Percentiles rank a stretch among this genome's conserved stretches.
Evolutionary conservation across 2,797 vertebrate species (phyloP).

Genomic region (Spinus olivaceus): DNA sequence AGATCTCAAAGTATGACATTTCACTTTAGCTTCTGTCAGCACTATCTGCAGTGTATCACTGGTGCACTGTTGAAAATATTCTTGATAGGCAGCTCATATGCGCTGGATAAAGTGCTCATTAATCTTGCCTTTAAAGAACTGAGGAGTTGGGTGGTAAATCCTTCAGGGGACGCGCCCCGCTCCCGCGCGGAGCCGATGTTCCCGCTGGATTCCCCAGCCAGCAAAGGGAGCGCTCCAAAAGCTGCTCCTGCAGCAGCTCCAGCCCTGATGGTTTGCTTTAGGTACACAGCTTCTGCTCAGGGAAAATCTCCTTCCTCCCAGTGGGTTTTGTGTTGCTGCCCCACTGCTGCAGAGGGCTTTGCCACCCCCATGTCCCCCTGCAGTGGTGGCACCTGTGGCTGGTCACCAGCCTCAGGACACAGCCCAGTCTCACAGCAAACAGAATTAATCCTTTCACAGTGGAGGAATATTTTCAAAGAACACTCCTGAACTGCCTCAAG

Average conservation of each 20-base stretch:
- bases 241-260: background rate
- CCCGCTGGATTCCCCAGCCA: background rate
- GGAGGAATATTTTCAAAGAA: background rate
- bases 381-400: background rate
- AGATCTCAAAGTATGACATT: conserved; percentile 70
- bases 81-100: conserved; percentile 58
- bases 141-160: conserved; percentile 24
- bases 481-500: background rate
- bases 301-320: background rate
- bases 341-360: accelerated
- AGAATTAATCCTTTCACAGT: background rate
- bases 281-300: accelerated
- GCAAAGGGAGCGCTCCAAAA: background rate
- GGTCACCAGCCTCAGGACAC: background rate
- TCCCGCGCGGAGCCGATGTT: background rate
- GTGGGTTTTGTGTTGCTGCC: background rate
- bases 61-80: conserved; percentile 38
- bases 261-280: background rate
- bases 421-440: background rate
- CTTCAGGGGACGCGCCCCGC: background rate
- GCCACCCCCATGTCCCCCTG: background rate
- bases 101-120: conserved; percentile 50
- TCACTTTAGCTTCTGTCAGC: conserved; percentile 75
- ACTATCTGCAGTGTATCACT: conserved; percentile 24
- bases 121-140: conserved; percentile 44